Evolutionary conservation across 2,797 vertebrate species (phyloP).

Genomic region (Coranthus polyacanthus): DNA sequence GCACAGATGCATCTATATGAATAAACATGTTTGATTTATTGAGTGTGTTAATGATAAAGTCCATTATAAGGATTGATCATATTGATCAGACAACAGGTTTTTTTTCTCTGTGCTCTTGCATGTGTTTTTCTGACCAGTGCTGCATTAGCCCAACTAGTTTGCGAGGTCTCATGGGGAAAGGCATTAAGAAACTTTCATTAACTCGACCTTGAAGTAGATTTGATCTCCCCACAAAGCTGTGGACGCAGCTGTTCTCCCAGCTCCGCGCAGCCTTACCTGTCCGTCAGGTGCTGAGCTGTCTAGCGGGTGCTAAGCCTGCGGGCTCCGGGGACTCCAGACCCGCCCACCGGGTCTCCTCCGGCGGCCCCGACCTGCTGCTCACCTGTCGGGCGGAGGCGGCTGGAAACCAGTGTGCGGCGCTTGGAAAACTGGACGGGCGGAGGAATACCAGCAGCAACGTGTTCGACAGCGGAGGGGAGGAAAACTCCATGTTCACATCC

Average conservation of each 20-base stretch:
- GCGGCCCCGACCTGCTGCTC: constrained; percentile 44
- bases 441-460: constrained; percentile 22
- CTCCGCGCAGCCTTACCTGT: constrained; percentile 47
- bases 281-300: constrained; percentile 64
- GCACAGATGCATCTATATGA: too few species aligned
- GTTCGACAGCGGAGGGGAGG: constrained; percentile 53
- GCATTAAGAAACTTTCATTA: too few species aligned
- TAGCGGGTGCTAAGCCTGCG: constrained; percentile 19
- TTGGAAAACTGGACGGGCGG: constrained; percentile 30
- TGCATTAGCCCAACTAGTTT: too few species aligned
- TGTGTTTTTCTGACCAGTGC: neutral
- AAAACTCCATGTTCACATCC: constrained; percentile 69
- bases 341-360: constrained; percentile 48
- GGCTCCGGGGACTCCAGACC: constrained; percentile 53
- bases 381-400: constrained; percentile 36
- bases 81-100: too few species aligned
- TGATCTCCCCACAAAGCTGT: neutral
- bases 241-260: neutral
- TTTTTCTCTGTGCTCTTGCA: too few species aligned
- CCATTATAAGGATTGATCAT: too few species aligned
- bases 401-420: constrained; percentile 40
- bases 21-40: too few species aligned
- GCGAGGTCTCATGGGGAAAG: too few species aligned
- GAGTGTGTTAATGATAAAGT: too few species aligned
- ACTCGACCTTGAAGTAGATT: neutral